Conservation (phyloP, 2,113 vertebrate genomes). For the Cichladusa arquata region DNA sequence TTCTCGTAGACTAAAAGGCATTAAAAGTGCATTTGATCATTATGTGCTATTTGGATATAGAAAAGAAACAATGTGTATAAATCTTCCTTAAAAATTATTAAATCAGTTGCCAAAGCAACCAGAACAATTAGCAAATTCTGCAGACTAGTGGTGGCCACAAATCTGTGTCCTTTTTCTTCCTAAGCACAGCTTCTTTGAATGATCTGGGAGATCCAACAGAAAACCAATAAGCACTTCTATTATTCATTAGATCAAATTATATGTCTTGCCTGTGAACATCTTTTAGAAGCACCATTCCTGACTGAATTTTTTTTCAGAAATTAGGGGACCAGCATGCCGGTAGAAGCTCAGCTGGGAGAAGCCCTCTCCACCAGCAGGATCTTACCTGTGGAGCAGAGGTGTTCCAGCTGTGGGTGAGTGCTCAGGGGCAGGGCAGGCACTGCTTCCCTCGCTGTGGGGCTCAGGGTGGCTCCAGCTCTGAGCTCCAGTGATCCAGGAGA, state of each 20-base stretch:
- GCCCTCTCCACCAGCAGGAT: not conserved
- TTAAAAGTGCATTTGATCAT: not conserved
- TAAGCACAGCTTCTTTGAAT: not conserved
- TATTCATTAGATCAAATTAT: not conserved
- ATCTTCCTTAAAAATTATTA: not conserved
- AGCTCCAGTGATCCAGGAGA: not conserved
- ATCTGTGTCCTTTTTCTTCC: not conserved
- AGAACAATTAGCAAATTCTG: not conserved
- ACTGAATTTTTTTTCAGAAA: not conserved
- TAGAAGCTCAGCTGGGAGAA: not conserved
- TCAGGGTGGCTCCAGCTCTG: not conserved
- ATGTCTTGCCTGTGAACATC: not conserved
- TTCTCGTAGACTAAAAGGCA: not conserved
- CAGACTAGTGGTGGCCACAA: not conserved
- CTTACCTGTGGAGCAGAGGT: not conserved
- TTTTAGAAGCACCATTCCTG: not conserved
- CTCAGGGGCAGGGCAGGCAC: not conserved
- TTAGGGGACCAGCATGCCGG: not conserved
- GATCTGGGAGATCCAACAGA: not conserved
- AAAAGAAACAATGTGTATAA: not conserved
- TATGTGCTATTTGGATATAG: not conserved
- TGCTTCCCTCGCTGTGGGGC: rapidly evolving
- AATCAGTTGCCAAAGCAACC: not conserved
- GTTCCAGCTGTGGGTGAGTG: not conserved
- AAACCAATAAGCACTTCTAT: not conserved